Evolutionary conservation across 37 sponge, comb jelly and placozoan genomes (phyloP), one percentile per base, ranked within the genome.

Genomic region (Lycopodina hypogea): DNA sequence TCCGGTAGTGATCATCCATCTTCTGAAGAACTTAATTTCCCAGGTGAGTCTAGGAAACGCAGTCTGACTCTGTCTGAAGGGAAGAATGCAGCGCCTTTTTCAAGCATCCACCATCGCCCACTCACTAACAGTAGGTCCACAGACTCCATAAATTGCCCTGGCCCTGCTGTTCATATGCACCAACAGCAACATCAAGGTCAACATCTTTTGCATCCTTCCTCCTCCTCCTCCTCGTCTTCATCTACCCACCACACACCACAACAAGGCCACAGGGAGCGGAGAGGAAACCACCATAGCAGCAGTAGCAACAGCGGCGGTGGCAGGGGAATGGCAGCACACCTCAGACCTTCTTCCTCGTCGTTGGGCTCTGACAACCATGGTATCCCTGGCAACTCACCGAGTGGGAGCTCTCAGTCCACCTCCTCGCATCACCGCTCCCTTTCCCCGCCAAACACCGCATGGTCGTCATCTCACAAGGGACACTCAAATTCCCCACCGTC

Each of bases 401-500:
- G 48, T 45, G 48, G 48, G 48, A 45, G 48, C 48, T 45, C 48
- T 9, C 8, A 45, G 9, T 45, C 48, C 48, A 12, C 9, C 48
- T 45, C 48, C 48, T 45, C 48, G 8, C 48, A 45, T 4, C 48
- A 4, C 48, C 41, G 84, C 1, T 76, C 84, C 17, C 21, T 83
- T 18, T 83, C 84, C 39, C 77, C 84, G 52, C 76, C 76, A 24
- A 2, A 2, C 66, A 45, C 48, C 9, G 48, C n/a, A n/a, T n/a
- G 48, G 48, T 4, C 8, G 8, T 45, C 48, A 45, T 45, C 48
- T 45, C 48, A 9, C 48, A 9, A 58, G 61, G 23, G 61, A 29
- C 40, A 60, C 4, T 7, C 23, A 1, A 23, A 36, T 15, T 74
- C 74, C 19, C 83, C 83, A 1, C 83, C 83, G 0, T 66, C 83